Conservation (phyloP, 2,888 invertebrate species). For the Nephrocerus scutellatus region DNA sequence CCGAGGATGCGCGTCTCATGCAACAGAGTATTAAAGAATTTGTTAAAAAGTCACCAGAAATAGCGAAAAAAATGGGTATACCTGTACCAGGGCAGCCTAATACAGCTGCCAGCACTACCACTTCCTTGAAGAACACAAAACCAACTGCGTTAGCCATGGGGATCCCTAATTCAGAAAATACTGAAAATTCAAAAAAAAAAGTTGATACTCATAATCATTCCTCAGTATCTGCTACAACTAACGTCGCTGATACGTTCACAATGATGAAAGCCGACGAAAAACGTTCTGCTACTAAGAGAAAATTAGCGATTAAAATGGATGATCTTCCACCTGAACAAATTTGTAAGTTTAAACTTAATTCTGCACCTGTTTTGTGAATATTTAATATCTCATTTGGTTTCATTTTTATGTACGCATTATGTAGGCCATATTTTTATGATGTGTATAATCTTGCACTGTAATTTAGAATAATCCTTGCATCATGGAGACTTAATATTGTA, state of each 20-base stretch:
- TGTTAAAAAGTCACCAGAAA: constrained; percentile 55
- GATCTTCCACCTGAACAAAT: constrained; percentile 45
- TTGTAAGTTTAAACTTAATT: constrained; percentile 38
- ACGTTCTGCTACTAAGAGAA: constrained; percentile 46
- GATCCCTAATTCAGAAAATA: constrained; percentile 6
- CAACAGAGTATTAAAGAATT: constrained; percentile 60
- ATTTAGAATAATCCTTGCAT: no score
- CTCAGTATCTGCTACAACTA: constrained; percentile 6
- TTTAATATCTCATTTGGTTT: no score
- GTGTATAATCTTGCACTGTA: no score
- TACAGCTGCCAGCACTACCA: constrained; percentile 16
- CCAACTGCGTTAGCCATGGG: constrained; percentile 14
- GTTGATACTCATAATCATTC: constrained; percentile 8
- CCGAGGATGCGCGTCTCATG: constrained; percentile 56
- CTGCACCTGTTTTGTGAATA: no score
- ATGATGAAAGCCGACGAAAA: constrained; percentile 54
- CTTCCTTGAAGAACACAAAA: background rate
- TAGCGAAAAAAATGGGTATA: constrained; percentile 55
- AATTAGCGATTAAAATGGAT: constrained; percentile 36
- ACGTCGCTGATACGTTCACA: constrained; percentile 39
- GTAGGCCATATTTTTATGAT: no score
- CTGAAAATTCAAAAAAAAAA: constrained; percentile 2
- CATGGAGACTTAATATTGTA: no score
- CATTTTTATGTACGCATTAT: no score
- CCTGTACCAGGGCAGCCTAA: constrained; percentile 31